Evolutionary conservation across 2,113 vertebrate species (phyloP).

Genomic region (Noturus placidus): DNA sequence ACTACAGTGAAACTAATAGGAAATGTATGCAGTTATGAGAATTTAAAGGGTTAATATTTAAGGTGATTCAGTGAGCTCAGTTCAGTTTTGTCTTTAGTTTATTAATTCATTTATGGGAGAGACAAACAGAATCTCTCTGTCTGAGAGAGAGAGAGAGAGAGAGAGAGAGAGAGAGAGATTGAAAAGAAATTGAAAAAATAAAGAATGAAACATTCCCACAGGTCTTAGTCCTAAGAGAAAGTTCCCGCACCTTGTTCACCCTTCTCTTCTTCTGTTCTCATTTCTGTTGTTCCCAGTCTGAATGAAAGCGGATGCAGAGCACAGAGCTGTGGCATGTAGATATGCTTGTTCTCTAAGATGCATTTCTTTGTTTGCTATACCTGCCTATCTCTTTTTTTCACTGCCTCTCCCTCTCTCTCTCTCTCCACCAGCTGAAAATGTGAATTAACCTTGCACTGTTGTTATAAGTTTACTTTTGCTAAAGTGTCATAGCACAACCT

Average conservation of each 20-base stretch:
- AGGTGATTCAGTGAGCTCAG: neutral
- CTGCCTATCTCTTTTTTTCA: neutral
- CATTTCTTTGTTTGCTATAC: neutral
- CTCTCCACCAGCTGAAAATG: neutral
- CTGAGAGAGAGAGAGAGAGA: neutral
- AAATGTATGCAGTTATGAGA: neutral
- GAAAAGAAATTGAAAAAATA: neutral
- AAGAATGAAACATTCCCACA: neutral
- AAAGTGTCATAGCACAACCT: slow-evolving; percentile 22
- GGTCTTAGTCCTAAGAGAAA: slow-evolving; percentile 27
- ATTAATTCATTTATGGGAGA: neutral
- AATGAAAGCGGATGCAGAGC: neutral
- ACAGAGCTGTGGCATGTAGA: neutral
- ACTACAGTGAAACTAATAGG: neutral
- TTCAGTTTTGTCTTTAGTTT: neutral
- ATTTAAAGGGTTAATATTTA: neutral
- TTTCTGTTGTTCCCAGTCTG: neutral
- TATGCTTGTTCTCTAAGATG: neutral
- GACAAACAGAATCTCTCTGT: neutral
- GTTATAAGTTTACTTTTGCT: slow-evolving; percentile 24
- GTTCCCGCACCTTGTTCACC: slow-evolving; percentile 8
- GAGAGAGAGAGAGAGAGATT: slow-evolving; percentile 8
- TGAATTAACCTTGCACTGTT: slow-evolving; percentile 31
- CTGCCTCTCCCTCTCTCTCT: neutral
- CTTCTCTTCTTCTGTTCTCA: neutral